Base-by-base conservation (phyloP, 2,113 vertebrate species). In the Malurus melanocephalus region DNA sequence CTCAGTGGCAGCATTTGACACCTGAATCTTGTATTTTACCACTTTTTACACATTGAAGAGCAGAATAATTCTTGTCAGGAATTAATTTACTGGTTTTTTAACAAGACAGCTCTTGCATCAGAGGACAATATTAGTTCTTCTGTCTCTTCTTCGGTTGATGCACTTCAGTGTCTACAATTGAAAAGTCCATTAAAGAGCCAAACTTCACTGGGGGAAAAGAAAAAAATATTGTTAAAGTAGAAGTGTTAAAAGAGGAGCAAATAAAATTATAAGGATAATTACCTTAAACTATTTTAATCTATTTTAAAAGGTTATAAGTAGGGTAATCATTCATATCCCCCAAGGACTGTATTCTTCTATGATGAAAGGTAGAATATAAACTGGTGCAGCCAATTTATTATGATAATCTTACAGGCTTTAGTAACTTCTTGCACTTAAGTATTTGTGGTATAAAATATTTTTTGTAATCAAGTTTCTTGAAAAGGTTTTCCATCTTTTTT, bases 231-330 rank as follows among this genome's bases (percentile, higher is more conserved):
- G 28, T 56, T 86, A 62, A 87, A 92, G 27, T 15, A n/a, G 40
- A 85, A 52, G 30, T 79, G 20, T 81, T 77, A 76, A 82, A 92
- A 85, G 33, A 68, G 6, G 2, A 19, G 20, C 56, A 93, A 88
- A 89, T 75, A 86, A 85, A 79, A 89, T 60, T 60, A 26, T 35
- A 78, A 77, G 19, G 33, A 72, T 61, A 88, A 93, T 82, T 87
- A 62, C 51, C 66, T 60, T 78, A 19, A 95, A 87, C 49, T 35
- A 53, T 61, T 94, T 92, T 84, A 94, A 75, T 32, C 5, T 18
- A 45, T 68, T 91, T 87, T 51, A 89, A 92, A 95, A 33, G 27
- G 28, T 81, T 94, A 94, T 61, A 94, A 82, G 75, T 59, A 88
- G 28, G 52, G 12, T n/a, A 80, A 81, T 92, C 49, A 53, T 13